These are phyloP conservation scores for Enteromius paludinosus DNA, from an alignment of 2,797 vertebrate genomes.

Conservation along the genomic window DNA sequence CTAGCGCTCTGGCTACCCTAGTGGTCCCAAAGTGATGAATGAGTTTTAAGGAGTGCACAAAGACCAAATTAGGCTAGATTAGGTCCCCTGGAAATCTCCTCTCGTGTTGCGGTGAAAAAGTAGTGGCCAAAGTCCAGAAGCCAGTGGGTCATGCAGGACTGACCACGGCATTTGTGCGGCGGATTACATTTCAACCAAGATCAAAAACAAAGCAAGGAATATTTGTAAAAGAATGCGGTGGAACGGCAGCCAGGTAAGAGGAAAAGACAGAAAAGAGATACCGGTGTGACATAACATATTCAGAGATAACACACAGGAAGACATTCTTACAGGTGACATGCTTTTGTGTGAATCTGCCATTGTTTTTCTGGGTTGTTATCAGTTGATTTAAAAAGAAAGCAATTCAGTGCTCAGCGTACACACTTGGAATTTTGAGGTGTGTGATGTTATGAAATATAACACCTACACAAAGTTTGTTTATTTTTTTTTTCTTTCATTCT, in stretches of 20 bases:
- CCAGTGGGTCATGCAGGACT: conserved; percentile 20
- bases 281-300: conserved; percentile 60
- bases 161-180: conserved; percentile 7
- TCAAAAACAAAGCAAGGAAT: conserved; percentile 45
- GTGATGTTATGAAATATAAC: neutral
- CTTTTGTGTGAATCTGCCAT: conserved; percentile 59
- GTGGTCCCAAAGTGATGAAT: conserved; percentile 13
- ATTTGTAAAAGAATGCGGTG: conserved; percentile 67
- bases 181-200: conserved; percentile 37
- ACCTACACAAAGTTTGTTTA: neutral
- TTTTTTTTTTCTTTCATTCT: neutral
- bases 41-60: conserved; percentile 17
- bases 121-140: conserved; percentile 33
- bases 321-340: conserved; percentile 61
- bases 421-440: neutral
- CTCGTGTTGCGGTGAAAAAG: conserved; percentile 48
- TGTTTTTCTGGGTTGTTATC: conserved; percentile 60
- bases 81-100: conserved; percentile 61
- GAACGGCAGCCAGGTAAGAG: conserved; percentile 65
- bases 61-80: conserved; percentile 40
- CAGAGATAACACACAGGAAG: conserved; percentile 60
- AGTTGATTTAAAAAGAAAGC: conserved; percentile 9
- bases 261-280: conserved; percentile 56
- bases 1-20: neutral
- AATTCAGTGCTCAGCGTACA: conserved; percentile 20